Conservation (phyloP, 2,113 vertebrate genomes). For the Tor tambroides region DNA sequence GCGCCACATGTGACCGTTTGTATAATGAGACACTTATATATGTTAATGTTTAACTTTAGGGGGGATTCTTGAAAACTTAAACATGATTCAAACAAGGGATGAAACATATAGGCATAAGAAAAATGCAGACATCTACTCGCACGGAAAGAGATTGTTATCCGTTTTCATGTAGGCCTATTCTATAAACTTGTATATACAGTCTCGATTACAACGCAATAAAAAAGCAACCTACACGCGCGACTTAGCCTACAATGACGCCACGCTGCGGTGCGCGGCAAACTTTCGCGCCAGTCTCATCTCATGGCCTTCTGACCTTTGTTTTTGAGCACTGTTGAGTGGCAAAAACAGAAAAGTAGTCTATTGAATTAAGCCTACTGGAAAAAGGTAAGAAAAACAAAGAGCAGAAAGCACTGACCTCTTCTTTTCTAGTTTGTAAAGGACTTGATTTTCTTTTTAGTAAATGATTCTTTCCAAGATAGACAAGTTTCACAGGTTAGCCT, state of each 20-base stretch:
- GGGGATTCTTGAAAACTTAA: background rate
- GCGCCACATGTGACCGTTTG: background rate
- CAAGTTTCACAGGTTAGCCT: too few relatives aligned
- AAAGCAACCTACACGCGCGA: background rate
- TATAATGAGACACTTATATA: background rate
- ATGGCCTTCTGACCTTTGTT: background rate
- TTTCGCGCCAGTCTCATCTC: background rate
- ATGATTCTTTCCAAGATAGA: background rate
- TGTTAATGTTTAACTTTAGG: background rate
- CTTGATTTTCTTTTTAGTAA: background rate
- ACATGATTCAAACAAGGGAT: background rate
- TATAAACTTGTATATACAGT: background rate
- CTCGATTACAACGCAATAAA: background rate
- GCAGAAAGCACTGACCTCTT: background rate
- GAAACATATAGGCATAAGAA: background rate
- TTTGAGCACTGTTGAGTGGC: background rate
- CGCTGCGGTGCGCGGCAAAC: background rate
- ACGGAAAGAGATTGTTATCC: background rate
- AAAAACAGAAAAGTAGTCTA: background rate
- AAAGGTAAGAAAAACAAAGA: constrained; percentile 4
- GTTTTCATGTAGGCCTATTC: background rate
- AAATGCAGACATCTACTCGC: background rate
- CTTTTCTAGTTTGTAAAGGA: background rate
- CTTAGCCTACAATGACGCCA: background rate
- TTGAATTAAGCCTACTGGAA: background rate